phyloP scores from a whole-genome alignment of 1,140 invertebrate genomes.

The Parasteatoda tepidariorum region DNA sequence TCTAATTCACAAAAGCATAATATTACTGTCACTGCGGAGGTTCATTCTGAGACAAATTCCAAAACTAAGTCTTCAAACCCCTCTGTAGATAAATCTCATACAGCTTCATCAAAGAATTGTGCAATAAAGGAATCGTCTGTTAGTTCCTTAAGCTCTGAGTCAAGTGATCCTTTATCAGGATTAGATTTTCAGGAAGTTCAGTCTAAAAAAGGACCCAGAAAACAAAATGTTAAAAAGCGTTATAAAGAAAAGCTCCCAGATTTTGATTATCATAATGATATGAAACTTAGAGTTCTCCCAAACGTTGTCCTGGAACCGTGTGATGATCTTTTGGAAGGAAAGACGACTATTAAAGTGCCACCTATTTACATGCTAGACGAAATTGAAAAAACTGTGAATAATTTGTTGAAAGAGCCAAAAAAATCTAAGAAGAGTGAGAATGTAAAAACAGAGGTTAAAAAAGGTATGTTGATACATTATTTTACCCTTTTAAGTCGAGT shows the following conservation, averaged over 20 bases:
- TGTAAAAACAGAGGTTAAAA: constrained; percentile 1
- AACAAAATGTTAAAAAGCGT: too few relatives aligned
- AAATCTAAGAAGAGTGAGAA: not conserved
- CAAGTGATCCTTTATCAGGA: not conserved
- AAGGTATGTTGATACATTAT: too few relatives aligned
- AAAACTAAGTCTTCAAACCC: not conserved
- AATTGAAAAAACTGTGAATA: not conserved
- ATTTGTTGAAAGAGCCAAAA: not conserved
- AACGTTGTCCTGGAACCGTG: not conserved
- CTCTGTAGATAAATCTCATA: not conserved
- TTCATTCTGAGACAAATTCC: not conserved
- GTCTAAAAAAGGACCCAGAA: not conserved
- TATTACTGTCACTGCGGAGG: not conserved
- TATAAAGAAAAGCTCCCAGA: not conserved
- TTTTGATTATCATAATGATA: not conserved
- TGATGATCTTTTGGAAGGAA: not conserved
- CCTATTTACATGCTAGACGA: not conserved
- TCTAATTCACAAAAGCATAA: not conserved
- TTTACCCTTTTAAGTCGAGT: too few relatives aligned
- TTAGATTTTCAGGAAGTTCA: not conserved
- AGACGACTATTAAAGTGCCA: not conserved
- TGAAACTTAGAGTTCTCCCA: not conserved
- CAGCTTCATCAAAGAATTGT: not conserved
- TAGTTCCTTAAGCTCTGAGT: not conserved
- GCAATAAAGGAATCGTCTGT: not conserved